Base-by-base conservation (phyloP, 2,888 invertebrate genomes). In the Stomorhina lunata region DNA sequence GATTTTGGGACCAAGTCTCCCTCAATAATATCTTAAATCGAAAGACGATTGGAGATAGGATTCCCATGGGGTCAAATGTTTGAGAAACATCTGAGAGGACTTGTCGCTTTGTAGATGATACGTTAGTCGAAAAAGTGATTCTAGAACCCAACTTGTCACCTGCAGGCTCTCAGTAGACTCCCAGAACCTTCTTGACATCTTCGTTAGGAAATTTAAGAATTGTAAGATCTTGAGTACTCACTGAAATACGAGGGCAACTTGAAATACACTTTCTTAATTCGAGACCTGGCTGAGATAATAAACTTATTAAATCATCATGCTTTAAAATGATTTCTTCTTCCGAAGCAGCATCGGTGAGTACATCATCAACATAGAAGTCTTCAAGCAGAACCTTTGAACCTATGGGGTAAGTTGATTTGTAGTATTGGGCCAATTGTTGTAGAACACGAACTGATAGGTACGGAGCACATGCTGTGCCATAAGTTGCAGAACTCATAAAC, bases 251-350 rank as follows among this genome's bases (percentile, higher is more conserved):
- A 0, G 59, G 10, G 10, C 48, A 37, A 10, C 59, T 76, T 3
- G 66, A 76, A 12, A 48, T 29, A 61, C 69, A 77, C 53, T 63
- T 63, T 2, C 57, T 45, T 29, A 77, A 53, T 61, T 59, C 53
- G 1, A 69, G 40, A 4, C 15, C 22, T 15, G 34, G n/a, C n/a
- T n/a, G n/a, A n/a, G n/a, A n/a, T n/a, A n/a, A n/a, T n/a, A n/a
- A n/a, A n/a, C n/a, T n/a, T n/a, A n/a, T n/a, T n/a, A n/a, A n/a
- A n/a, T n/a, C n/a, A n/a, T n/a, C n/a, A n/a, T n/a, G n/a, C n/a
- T n/a, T n/a, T n/a, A n/a, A n/a, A n/a, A n/a, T n/a, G n/a, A n/a
- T n/a, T n/a, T n/a, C n/a, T n/a, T n/a, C n/a, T n/a, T n/a, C n/a
- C n/a, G n/a, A n/a, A n/a, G n/a, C n/a, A n/a, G n/a, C n/a, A n/a